Conservation (phyloP, 2,888 invertebrate genomes). For the Cephus pulcher region DNA sequence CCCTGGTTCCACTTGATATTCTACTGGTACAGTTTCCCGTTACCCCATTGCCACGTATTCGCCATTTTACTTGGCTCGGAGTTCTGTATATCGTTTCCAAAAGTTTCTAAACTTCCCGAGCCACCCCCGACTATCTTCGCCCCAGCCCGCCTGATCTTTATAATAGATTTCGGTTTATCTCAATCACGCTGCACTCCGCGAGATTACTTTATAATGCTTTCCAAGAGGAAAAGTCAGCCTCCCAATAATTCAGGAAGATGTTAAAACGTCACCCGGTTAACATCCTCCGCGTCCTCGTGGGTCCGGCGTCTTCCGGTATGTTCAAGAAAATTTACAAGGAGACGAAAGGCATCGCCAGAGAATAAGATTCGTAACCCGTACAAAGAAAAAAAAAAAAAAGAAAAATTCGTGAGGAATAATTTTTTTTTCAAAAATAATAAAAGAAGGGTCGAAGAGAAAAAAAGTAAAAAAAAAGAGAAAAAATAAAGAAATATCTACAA, state of each 20-base stretch:
- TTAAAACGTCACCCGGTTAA: neutral
- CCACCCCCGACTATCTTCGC: too few species aligned
- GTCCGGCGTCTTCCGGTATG: neutral
- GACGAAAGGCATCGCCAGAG: neutral
- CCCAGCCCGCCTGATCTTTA: neutral
- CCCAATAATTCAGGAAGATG: neutral
- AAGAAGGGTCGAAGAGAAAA: neutral
- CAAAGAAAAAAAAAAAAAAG: neutral
- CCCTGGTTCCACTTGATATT: neutral
- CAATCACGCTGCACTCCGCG: slow-evolving; percentile 38
- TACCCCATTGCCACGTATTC: neutral
- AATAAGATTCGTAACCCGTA: neutral
- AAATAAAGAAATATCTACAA: neutral
- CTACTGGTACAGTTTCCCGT: neutral
- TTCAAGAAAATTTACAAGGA: neutral
- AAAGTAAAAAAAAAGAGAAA: too few species aligned
- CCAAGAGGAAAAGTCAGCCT: neutral
- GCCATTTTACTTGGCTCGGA: neutral
- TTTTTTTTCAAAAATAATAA: neutral
- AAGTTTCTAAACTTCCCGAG: neutral
- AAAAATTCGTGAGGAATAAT: neutral
- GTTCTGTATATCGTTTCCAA: neutral
- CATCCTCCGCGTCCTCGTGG: neutral
- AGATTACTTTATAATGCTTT: slow-evolving; percentile 40
- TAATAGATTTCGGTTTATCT: slow-evolving; percentile 22